Conservation (phyloP, 2,888 invertebrate species). For the Penaeus monodon region DNA sequence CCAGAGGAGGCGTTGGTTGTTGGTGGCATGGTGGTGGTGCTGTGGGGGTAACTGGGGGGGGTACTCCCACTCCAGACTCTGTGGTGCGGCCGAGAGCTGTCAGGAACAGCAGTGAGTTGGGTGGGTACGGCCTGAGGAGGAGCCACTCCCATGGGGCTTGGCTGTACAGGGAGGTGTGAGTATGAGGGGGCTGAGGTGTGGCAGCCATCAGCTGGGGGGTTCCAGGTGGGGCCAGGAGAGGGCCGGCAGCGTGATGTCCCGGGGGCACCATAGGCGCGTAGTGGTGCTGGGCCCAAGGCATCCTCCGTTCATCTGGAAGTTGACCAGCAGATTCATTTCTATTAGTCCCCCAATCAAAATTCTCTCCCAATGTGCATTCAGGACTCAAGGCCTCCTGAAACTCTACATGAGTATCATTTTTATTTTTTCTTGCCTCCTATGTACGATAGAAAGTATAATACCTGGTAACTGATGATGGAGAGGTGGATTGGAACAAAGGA, state of each 20-base stretch:
- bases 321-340: neutral
- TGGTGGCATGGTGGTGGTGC: slow-evolving; percentile 59
- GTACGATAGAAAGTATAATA: slow-evolving; percentile 15
- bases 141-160: slow-evolving; percentile 58
- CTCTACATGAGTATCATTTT: neutral
- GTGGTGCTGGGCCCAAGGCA: slow-evolving; percentile 59
- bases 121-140: slow-evolving; percentile 57
- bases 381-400: too few relatives aligned
- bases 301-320: slow-evolving; percentile 55
- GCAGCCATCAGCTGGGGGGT: slow-evolving; percentile 57
- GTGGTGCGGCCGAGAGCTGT: slow-evolving; percentile 51
- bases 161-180: slow-evolving; percentile 59
- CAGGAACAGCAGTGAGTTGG: slow-evolving; percentile 56
- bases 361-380: too few relatives aligned
- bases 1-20: slow-evolving; percentile 54
- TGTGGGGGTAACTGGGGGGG: slow-evolving; percentile 58
- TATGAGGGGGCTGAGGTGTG: slow-evolving; percentile 55
- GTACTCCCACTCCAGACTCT: slow-evolving; percentile 46
- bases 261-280: slow-evolving; percentile 55
- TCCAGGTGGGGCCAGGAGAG: slow-evolving; percentile 47
- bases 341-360: neutral
- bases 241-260: slow-evolving; percentile 48
- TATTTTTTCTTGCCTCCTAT: neutral
- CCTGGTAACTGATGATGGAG: slow-evolving; percentile 65
- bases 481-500: slow-evolving; percentile 64